phyloP scores from a whole-genome alignment of 2,113 vertebrate genomes.

The Benitochromis conjunctus region DNA sequence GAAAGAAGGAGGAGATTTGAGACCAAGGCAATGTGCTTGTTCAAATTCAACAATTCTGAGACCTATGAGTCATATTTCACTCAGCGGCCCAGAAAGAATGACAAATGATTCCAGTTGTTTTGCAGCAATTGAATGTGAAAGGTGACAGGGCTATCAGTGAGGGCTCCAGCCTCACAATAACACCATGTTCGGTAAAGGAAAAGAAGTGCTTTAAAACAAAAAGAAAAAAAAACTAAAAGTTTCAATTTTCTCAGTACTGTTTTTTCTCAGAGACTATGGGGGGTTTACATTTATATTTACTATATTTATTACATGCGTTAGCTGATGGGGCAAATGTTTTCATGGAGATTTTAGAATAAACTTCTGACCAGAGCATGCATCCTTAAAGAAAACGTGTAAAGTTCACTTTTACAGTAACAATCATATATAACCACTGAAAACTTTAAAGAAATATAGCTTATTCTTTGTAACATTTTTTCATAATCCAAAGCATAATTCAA shows the following conservation, averaged over 20 bases:
- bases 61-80: slow-evolving; percentile 65
- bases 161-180: slow-evolving; percentile 34
- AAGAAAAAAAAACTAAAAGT: background rate
- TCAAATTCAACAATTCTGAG: slow-evolving; percentile 64
- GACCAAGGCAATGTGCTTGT: slow-evolving; percentile 46
- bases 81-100: slow-evolving; percentile 62
- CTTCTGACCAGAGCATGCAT: background rate
- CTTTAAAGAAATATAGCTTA: background rate
- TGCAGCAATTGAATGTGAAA: slow-evolving; percentile 59
- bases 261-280: background rate
- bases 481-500: background rate
- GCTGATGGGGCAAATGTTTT: background rate
- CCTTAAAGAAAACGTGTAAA: background rate
- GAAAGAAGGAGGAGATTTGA: slow-evolving; percentile 46
- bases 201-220: slow-evolving; percentile 25
- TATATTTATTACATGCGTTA: background rate
- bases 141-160: slow-evolving; percentile 54
- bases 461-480: background rate
- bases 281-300: background rate
- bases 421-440: background rate
- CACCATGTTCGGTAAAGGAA: background rate
- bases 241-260: background rate
- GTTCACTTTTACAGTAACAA: background rate
- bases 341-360: background rate
- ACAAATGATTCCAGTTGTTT: slow-evolving; percentile 66